Evolutionary conservation across 2,113 vertebrate species (phyloP).

Genomic region (Hemiscyllium ocellatum): DNA sequence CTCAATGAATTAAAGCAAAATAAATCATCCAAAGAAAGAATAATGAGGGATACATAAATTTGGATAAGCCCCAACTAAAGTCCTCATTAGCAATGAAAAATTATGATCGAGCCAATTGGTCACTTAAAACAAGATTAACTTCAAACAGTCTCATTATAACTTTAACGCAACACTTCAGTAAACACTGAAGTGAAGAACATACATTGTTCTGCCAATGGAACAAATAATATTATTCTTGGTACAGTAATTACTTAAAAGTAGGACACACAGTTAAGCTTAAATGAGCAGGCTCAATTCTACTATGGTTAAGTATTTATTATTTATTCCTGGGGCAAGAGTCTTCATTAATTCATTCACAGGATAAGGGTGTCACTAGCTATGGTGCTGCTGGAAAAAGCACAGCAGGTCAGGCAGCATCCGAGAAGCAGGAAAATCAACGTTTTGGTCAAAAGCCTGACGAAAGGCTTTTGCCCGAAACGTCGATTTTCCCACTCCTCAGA

Average conservation of each 20-base stretch:
- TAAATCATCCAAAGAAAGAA: neutral
- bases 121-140: slow-evolving; percentile 5
- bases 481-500: too few relatives aligned
- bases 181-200: neutral
- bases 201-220: neutral
- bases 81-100: slow-evolving; percentile 29
- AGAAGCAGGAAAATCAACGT: too few relatives aligned
- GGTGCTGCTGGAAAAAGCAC: too few relatives aligned
- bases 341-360: neutral
- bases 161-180: neutral
- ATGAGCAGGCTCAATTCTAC: neutral
- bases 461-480: too few relatives aligned
- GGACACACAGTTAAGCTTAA: neutral
- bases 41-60: neutral
- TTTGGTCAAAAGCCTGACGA: too few relatives aligned
- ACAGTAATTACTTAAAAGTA: neutral
- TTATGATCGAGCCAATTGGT: neutral
- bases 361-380: neutral
- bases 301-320: neutral
- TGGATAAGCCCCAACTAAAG: neutral
- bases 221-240: neutral
- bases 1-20: neutral
- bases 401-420: too few relatives aligned
- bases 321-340: neutral
- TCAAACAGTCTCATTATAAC: neutral